Evolutionary conservation across 2,888 invertebrate species (phyloP).

Genomic region (Junonia oenone): DNA sequence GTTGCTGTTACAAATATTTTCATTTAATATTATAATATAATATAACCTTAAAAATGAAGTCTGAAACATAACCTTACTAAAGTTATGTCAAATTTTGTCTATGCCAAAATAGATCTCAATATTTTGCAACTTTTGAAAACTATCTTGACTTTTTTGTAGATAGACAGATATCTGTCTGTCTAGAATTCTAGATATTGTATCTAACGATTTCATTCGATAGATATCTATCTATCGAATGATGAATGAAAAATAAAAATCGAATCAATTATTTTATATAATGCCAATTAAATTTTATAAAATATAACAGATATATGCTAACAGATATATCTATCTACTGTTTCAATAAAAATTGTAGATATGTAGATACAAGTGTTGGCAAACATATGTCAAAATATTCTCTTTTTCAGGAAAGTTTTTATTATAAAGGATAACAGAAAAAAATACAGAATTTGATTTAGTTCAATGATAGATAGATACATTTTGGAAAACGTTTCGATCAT

Average conservation of each 20-base stretch:
- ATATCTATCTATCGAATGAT: no score
- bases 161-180: no score
- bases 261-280: no score
- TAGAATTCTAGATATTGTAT: no score
- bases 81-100: slow-evolving; percentile 4
- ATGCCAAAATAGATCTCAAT: slow-evolving; percentile 22
- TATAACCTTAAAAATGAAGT: slow-evolving; percentile 9
- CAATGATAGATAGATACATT: no score
- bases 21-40: slow-evolving; percentile 19
- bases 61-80: slow-evolving; percentile 37
- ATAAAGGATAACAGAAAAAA: no score
- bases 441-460: no score
- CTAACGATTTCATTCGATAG: no score
- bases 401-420: no score
- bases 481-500: no score
- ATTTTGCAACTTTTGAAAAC: background rate
- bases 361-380: background rate
- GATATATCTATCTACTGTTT: background rate
- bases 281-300: background rate
- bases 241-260: no score
- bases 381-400: background rate
- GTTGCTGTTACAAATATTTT: background rate
- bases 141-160: no score
- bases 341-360: background rate
- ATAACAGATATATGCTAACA: background rate